phyloP scores from a whole-genome alignment of 2,888 invertebrate species.

The Caenorhabditis angaria region DNA sequence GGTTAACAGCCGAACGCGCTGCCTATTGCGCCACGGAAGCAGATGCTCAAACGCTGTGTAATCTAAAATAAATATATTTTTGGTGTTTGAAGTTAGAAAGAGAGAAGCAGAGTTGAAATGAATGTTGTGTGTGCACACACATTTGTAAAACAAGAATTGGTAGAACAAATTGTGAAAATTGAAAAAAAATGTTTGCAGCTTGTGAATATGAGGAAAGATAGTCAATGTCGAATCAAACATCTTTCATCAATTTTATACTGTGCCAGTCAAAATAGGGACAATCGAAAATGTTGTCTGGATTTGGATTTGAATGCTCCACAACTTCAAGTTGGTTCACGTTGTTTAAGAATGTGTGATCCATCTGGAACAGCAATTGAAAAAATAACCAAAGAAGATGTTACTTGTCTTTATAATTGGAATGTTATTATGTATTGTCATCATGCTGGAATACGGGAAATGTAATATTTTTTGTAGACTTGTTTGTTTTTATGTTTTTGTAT shows the following conservation, averaged over 20 bases:
- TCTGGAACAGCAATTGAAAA: constrained; percentile 64
- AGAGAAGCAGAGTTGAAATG: not conserved
- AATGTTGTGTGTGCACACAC: not conserved
- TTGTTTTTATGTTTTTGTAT: not conserved
- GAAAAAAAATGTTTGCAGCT: constrained; percentile 48
- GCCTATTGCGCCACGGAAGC: constrained; percentile 62
- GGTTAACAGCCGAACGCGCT: constrained; percentile 80
- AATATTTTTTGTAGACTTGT: constrained; percentile 11
- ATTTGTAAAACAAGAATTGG: not conserved
- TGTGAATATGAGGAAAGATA: constrained; percentile 55
- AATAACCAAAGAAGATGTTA: constrained; percentile 68
- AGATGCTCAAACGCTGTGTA: constrained; percentile 3
- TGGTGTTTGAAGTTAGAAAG: not conserved
- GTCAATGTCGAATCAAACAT: constrained; percentile 64
- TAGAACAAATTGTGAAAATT: constrained; percentile 1
- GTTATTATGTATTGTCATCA: constrained; percentile 71
- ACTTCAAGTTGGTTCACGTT: constrained; percentile 66
- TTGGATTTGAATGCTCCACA: constrained; percentile 67
- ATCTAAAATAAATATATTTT: not conserved
- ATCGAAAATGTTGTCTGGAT: constrained; percentile 66
- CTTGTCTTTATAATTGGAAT: constrained; percentile 70
- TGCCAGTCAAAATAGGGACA: constrained; percentile 69
- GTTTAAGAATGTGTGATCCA: constrained; percentile 69
- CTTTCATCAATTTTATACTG: constrained; percentile 69
- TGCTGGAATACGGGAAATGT: constrained; percentile 69